These are phyloP conservation scores for Aulostomus chinensis DNA, from an alignment of 2,797 vertebrate species.

Conservation along the genomic window DNA sequence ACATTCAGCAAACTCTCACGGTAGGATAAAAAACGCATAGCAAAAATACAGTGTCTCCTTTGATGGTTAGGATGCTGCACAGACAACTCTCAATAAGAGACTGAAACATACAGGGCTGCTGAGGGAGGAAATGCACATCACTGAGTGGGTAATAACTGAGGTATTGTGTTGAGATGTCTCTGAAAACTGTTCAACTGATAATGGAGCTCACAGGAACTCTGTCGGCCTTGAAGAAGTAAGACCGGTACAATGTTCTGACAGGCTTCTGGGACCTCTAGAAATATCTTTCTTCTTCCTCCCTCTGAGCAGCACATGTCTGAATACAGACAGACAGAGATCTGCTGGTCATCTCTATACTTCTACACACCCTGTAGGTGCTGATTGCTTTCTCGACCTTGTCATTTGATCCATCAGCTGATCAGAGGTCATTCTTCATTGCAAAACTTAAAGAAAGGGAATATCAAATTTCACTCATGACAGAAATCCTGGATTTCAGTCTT, in stretches of 20 bases:
- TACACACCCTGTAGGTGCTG: no score
- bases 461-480: background rate
- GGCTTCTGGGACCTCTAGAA: slow-evolving; percentile 1
- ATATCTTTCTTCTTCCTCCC: slow-evolving; percentile 3
- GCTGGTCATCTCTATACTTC: background rate
- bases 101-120: background rate
- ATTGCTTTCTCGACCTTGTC: background rate
- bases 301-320: slow-evolving; percentile 6
- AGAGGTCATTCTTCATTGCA: background rate
- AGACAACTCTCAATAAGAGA: slow-evolving; percentile 23
- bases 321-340: slow-evolving; percentile 7
- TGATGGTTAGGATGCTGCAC: slow-evolving; percentile 19
- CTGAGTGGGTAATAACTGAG: slow-evolving; percentile 3
- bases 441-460: no score
- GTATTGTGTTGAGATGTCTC: slow-evolving; percentile 7
- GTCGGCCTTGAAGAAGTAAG: slow-evolving; percentile 1
- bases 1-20: no score
- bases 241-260: slow-evolving; percentile 13
- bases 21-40: background rate
- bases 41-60: slow-evolving; percentile 1
- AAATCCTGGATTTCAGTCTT: background rate
- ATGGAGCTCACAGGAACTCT: slow-evolving; percentile 1
- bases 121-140: slow-evolving; percentile 15
- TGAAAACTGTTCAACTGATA: background rate
- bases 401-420: slow-evolving; percentile 15